Base-by-base conservation (phyloP, 1,140 invertebrate species). In the Drosophila micromelanica region DNA sequence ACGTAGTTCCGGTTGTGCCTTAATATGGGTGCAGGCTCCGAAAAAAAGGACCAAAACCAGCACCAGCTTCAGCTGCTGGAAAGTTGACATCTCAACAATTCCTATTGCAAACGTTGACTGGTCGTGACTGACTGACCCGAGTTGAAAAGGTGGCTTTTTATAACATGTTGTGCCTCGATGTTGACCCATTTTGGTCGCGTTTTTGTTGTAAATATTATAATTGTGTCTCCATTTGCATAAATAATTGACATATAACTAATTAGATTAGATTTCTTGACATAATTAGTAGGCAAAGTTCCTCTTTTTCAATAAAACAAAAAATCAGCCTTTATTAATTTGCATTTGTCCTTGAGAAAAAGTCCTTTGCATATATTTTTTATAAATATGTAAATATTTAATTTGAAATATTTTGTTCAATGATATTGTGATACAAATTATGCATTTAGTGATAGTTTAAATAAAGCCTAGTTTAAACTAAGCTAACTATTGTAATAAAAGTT, bases 201-300 rank as follows among this genome's bases (percentile, higher is more conserved):
- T 67, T 35, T 42, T 49, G 6, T 8, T 35, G 32, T 35, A 35
- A 35, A 35, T 35, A 9, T 35, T 35, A 27, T 54, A 46, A 57
- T 67, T 20, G 8, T 42, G 9, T 49, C 49, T 52, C 20, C 8
- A 67, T 67, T 67, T 67, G 64, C 54, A 67, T 67, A 67, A 59
- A 59, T 59, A 67, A 57, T 49, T 67, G 43, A 32, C 38, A 56
- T 27, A 8, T 35, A 49, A 1, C 17, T 12, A 61, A 49, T 55
- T 35, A 23, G 12, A 48, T 48, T 55, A 12, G 17, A 15, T 38
- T 49, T 38, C n/a, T 37, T 13, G 9, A 23, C 13, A 23, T 35
- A 37, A 48, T 35, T 46, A 8, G 23, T n/a, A n/a, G 2, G 13
- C n/a, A 27, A 4, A n/a, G 5, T 1, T 23, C 0, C 7, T 46